Conservation (phyloP, 2,113 vertebrate genomes). For the Centropus bengalensis region DNA sequence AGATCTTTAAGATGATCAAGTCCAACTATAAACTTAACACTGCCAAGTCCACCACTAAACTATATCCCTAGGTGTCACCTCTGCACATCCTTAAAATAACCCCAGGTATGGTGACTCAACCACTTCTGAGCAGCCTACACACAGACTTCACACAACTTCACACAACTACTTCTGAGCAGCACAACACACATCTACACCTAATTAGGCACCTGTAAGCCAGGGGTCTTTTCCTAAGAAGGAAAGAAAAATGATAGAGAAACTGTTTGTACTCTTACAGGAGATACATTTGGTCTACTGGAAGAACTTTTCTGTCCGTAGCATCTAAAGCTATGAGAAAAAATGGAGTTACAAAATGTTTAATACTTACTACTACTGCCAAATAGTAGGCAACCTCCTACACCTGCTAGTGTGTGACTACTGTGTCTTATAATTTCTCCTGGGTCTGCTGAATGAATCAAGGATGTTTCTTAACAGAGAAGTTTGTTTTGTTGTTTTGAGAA, state of each 20-base stretch:
- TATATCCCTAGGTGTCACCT: too few species aligned
- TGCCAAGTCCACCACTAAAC: too few species aligned
- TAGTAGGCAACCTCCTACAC: neutral
- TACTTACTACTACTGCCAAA: neutral
- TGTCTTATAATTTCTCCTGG: neutral
- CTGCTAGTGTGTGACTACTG: neutral
- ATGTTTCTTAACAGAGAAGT: neutral
- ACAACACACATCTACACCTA: neutral
- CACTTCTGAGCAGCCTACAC: too few species aligned
- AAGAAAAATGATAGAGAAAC: neutral
- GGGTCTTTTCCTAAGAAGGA: rapidly evolving
- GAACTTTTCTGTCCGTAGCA: neutral
- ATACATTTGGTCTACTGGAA: neutral
- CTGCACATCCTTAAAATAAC: too few species aligned
- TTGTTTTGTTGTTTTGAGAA: neutral
- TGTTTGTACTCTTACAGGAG: neutral
- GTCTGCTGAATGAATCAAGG: neutral
- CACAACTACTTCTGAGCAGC: too few species aligned
- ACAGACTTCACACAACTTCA: too few species aligned
- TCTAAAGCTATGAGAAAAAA: neutral
- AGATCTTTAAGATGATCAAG: too few species aligned
- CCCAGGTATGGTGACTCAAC: too few species aligned
- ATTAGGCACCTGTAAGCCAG: neutral
- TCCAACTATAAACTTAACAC: too few species aligned
- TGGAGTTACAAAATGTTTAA: neutral